A percentile compares a stretch with the other conserved stretches of the same genome.
Conservation (phyloP, 2,888 invertebrate genomes). For the Mesochorus sp. region DNA sequence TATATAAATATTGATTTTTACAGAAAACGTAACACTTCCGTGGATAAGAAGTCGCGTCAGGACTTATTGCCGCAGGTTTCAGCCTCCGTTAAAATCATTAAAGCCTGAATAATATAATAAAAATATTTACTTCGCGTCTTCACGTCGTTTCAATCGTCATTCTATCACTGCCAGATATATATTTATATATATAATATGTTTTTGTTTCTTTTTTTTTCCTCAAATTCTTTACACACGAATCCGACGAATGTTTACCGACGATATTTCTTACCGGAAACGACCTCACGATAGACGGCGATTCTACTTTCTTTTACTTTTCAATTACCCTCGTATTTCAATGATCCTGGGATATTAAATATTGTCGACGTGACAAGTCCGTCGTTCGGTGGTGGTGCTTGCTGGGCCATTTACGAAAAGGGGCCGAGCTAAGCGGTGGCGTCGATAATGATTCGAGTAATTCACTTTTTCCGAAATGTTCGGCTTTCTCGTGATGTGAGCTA, state of each 20-base stretch:
- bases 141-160: not conserved
- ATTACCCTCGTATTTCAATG: slow-evolving; percentile 31
- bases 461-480: not conserved
- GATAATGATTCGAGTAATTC: too few relatives aligned
- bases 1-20: slow-evolving; percentile 78
- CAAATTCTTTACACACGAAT: not conserved
- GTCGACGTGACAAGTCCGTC: not conserved
- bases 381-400: not conserved
- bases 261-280: slow-evolving; percentile 4
- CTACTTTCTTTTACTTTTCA: not conserved
- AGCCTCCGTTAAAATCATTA: slow-evolving; percentile 21
- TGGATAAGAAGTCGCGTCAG: slow-evolving; percentile 39
- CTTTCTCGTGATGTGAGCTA: slow-evolving; percentile 62
- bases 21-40: slow-evolving; percentile 80
- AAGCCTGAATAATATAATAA: slow-evolving; percentile 38
- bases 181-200: too few relatives aligned
- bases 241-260: not conserved
- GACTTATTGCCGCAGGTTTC: slow-evolving; percentile 7
- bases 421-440: too few relatives aligned
- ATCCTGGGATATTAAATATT: not conserved
- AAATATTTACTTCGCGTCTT: slow-evolving; percentile 16
- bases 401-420: too few relatives aligned
- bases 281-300: not conserved
- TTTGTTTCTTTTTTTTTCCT: too few relatives aligned
- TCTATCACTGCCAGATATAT: too few relatives aligned